Conservation (phyloP, 92 coral and sea anemone genomes). For the Umimayanthus kanabou region DNA sequence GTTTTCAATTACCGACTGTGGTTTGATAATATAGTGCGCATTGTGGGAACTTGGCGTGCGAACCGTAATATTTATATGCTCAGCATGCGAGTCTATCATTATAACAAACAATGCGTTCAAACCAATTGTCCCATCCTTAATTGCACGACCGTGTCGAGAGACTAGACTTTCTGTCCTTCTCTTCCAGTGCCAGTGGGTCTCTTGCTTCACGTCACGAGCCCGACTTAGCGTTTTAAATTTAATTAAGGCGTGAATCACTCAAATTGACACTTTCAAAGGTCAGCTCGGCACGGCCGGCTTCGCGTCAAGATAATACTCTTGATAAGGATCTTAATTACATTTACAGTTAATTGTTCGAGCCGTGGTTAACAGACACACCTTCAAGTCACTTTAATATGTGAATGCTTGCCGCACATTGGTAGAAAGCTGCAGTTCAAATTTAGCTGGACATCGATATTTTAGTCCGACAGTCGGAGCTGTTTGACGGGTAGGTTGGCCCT, state of each 20-base stretch:
- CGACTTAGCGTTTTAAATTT: constrained; percentile 81
- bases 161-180: constrained; percentile 26
- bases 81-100: constrained; percentile 25
- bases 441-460: constrained; percentile 39
- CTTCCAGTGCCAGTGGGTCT: constrained; percentile 65
- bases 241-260: constrained; percentile 96
- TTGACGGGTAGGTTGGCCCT: constrained; percentile 45
- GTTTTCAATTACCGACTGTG: constrained; percentile 61
- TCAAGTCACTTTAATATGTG: constrained; percentile 49
- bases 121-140: constrained; percentile 8
- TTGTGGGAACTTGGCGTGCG: constrained; percentile 60
- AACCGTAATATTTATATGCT: constrained; percentile 47
- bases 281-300: constrained; percentile 89
- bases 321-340: constrained; percentile 98
- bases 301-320: constrained; percentile 65
- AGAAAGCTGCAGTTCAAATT: constrained; percentile 31
- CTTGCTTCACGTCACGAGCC: constrained; percentile 54
- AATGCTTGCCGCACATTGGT: constrained; percentile 22
- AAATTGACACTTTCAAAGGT: constrained; percentile 92
- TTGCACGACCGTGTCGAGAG: constrained; percentile 12
- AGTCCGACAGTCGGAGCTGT: constrained; percentile 34
- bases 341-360: constrained; percentile 91
- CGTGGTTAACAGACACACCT: constrained; percentile 76
- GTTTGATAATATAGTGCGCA: constrained; percentile 57
- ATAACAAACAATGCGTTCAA: constrained; percentile 11